A percentile compares a stretch with the other conserved stretches of the same genome.
Evolutionary conservation across 2,797 vertebrate species (phyloP).

Genomic region (Chloroceryle amazona): DNA sequence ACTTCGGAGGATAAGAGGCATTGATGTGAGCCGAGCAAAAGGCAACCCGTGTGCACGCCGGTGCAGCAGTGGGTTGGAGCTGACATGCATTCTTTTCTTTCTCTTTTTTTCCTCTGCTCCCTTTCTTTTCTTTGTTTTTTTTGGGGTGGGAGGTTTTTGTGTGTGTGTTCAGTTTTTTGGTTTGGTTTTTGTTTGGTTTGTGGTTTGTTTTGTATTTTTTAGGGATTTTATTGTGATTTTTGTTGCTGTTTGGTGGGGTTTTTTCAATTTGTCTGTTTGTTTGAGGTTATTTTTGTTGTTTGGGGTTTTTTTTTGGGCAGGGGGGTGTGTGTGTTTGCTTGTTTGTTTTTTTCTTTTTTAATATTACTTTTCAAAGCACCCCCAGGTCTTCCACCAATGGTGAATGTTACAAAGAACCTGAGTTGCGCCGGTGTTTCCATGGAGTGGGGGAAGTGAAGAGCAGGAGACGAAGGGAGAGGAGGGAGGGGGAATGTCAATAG

Average conservation of each 20-base stretch:
- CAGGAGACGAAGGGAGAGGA: not conserved
- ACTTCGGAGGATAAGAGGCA: slow-evolving; percentile 23
- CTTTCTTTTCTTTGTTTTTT: not conserved
- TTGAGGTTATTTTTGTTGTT: no score
- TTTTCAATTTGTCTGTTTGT: no score
- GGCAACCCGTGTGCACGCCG: not conserved
- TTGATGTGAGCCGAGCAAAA: slow-evolving; percentile 51
- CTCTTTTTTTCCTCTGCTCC: not conserved
- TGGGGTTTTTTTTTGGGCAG: no score
- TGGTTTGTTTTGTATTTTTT: rapidly evolving
- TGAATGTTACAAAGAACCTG: not conserved
- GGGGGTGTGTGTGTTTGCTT: no score
- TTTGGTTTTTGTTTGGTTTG: not conserved
- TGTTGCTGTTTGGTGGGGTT: no score
- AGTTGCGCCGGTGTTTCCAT: rapidly evolving
- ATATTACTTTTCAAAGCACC: not conserved
- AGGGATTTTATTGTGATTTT: not conserved
- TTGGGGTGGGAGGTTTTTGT: not conserved
- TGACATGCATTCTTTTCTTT: not conserved
- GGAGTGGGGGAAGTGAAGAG: not conserved
- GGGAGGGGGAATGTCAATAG: slow-evolving; percentile 18
- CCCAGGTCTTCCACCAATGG: rapidly evolving
- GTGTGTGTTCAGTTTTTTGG: no score
- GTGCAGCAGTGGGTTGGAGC: not conserved
- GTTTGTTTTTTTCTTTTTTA: no score